Evolutionary conservation across 2,113 vertebrate species (phyloP).

Genomic region (Ptychochromis oligacanthus): DNA sequence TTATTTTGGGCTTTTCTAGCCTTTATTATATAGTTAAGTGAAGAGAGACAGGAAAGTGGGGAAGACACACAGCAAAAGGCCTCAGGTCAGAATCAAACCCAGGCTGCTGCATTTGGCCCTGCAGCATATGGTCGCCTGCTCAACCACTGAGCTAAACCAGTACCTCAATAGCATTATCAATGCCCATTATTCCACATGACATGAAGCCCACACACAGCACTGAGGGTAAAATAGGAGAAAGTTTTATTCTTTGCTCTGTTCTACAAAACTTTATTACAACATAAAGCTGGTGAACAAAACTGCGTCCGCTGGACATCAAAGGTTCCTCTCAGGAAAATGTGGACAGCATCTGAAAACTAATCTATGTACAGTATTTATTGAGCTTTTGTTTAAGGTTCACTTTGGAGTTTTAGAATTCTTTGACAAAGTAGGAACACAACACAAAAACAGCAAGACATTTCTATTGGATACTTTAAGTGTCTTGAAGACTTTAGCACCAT

Average conservation of each 20-base stretch:
- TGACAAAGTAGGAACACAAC: constrained; percentile 5
- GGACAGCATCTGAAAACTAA: constrained; percentile 31
- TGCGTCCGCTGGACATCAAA: constrained; percentile 60
- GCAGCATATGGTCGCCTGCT: background rate
- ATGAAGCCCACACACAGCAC: constrained; percentile 13
- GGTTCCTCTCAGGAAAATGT: constrained; percentile 24
- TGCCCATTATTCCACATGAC: background rate
- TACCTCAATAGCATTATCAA: background rate
- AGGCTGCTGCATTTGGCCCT: too few relatives aligned
- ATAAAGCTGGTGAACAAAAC: constrained; percentile 82
- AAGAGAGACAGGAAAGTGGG: too few relatives aligned
- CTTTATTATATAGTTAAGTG: too few relatives aligned
- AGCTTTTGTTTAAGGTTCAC: constrained; percentile 20
- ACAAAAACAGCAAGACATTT: constrained; percentile 40
- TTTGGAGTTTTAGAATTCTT: constrained; percentile 42
- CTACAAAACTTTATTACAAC: constrained; percentile 83
- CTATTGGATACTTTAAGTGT: background rate
- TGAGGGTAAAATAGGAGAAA: constrained; percentile 48
- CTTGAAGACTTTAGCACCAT: constrained; percentile 68
- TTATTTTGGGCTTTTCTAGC: too few relatives aligned
- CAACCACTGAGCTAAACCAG: too few relatives aligned
- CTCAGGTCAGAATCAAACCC: too few relatives aligned
- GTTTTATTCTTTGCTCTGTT: constrained; percentile 76
- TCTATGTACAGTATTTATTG: constrained; percentile 38
- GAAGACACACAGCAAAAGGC: too few relatives aligned